Evolutionary conservation across 2,888 invertebrate genomes (phyloP).

Genomic region (Sipha maydis): DNA sequence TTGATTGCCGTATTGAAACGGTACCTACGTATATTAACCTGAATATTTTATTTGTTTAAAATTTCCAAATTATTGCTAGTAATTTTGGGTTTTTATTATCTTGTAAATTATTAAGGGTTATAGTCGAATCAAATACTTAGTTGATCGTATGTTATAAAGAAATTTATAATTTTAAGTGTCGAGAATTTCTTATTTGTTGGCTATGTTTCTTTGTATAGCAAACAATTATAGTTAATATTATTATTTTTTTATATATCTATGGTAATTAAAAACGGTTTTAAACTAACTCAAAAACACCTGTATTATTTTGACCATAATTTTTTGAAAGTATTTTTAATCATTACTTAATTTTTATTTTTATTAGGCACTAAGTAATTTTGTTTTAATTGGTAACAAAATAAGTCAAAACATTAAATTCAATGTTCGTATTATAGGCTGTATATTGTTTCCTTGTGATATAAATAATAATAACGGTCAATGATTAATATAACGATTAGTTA

Average conservation of each 20-base stretch:
- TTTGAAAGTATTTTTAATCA: no score
- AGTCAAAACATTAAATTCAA: no score
- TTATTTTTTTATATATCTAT: not conserved
- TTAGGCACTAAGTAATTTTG: no score
- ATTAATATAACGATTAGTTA: no score
- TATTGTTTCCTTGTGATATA: no score
- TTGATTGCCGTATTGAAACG: conserved; percentile 8
- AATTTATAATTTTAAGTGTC: not conserved
- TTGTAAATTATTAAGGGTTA: not conserved
- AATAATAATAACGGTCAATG: no score
- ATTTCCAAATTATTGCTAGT: not conserved
- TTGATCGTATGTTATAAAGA: not conserved
- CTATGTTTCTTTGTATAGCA: not conserved
- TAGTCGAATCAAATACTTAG: not conserved
- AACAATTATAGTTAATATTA: not conserved
- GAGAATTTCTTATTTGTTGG: not conserved
- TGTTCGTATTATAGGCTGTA: no score
- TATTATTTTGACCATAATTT: no score
- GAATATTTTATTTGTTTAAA: not conserved
- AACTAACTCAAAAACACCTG: no score
- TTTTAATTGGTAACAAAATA: no score
- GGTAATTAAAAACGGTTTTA: not conserved
- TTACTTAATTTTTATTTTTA: no score
- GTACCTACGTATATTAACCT: not conserved
- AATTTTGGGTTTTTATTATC: not conserved